Evolutionary conservation across 1,140 invertebrate species (phyloP), one percentile per base, ranked within the genome.

Genomic region (Chrysomallon squamiferum): DNA sequence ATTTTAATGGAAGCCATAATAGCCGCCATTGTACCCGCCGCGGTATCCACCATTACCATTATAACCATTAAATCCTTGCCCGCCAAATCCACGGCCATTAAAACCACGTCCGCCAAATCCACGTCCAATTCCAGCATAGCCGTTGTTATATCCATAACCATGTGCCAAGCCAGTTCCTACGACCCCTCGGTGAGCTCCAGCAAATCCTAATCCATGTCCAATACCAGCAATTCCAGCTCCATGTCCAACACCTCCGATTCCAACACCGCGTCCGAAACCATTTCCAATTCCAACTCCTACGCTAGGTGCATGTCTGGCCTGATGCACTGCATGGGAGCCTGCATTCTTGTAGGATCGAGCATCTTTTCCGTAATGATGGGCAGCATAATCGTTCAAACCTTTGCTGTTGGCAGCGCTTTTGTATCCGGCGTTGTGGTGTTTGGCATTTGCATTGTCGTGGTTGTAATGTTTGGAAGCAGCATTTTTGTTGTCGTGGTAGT

Each of bases 391-490:
- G 50, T 54, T 54, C 2, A 54, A 22, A 15, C 22, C 50, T 18
- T 54, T 20, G 5, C 15, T 30, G n/a, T 13, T 15, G 25, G 50
- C 50, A 27, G 50, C 50, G 25, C 15, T 30, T 18, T 25, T n/a
- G 38, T 59, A 35, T 30, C 38, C 38, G 22, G 32, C 11, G 58
- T 41, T 15, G 58, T 59, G 25, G 38, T 59, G 20, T 43, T 59
- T 59, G 9, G 32, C 22, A 43, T 38, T 38, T 15, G 35, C 33
- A 20, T 43, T 43, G 58, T 59, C 41, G 35, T 59, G 18, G 58
- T 59, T 20, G 58, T 59, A 43, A 35, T 59, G 22, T 27, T 59
- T 59, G 9, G 32, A 20, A 27, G 58, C 58, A 43, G 38, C 58
- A 35, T 38, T 29, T 9, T 59, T 38, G 6, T 59, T 45, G 35